Base-by-base conservation (phyloP, 2,888 invertebrate species). In the Leptothorax acervorum region DNA sequence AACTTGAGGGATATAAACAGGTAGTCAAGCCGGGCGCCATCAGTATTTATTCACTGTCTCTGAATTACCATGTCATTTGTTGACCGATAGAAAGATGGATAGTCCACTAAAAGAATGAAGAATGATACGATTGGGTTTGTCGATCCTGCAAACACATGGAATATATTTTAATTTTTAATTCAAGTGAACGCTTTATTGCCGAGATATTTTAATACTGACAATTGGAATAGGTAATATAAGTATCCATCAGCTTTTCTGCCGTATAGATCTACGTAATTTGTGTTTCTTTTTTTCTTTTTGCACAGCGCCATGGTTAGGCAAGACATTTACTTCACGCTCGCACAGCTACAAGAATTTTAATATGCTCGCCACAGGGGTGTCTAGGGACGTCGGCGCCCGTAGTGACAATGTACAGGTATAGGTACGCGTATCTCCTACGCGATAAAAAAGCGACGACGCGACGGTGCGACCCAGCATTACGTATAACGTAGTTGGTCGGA, bases 401-500 rank as follows among this genome's bases (percentile, higher is more conserved):
- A 45, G 48, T n/a, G 39, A 73, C 73, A 48, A 51, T 12, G 63
- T 48, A 28, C 35, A 66, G 62, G 65, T 35, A 63, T 42, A 23
- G 23, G 23, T 23, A 23, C 74, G 82, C 70, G 74, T 62, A 57
- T 85, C 84, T 65, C 66, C 84, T 81, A 51, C 75, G 66, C 57
- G 66, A 62, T 55, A 35, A 79, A 66, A 45, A 51, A 79, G 66
- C 35, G 60, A 76, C 55, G 68, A 74, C 55, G 68, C 55, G 68
- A 74, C 55, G 68, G 11, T 23, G 45, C 51, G 74, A 63, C 60
- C 35, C 62, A 39, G 48, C 79, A 73, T 73, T 81, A 63, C 74
- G 74, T 65, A 66, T 42, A 73, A 53, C 75, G 71, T 62, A 83
- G 83, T 85, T 84, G 87, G 83, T 85, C 75, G 86, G 84, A 85